These are phyloP conservation scores for Conus canariensis DNA, from an alignment of 2,888 invertebrate species.

Conservation along the genomic window DNA sequence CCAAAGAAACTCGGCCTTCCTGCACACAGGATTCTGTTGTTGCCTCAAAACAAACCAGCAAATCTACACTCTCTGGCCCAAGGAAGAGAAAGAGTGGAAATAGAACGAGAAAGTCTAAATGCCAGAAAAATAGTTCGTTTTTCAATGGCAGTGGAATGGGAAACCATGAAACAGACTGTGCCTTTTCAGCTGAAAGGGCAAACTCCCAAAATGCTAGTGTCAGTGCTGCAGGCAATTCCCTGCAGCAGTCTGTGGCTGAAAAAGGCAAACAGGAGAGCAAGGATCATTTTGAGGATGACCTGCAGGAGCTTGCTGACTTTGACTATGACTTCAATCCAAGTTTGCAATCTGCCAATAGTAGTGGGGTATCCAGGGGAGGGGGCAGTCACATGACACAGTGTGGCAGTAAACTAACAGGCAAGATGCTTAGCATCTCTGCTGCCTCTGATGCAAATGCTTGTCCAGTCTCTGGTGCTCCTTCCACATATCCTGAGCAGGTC, in stretches of 20 bases:
- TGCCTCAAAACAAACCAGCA: background rate
- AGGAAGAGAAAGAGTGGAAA: background rate
- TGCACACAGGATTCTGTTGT: background rate
- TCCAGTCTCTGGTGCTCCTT: background rate
- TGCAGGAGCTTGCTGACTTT: conserved; percentile 41
- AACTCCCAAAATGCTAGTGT: background rate
- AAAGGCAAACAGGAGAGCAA: conserved; percentile 29
- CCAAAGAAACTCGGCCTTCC: background rate
- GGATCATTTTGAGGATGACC: conserved; percentile 40
- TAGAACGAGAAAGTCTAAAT: background rate
- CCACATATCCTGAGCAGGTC: conserved; percentile 12
- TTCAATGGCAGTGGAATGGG: background rate
- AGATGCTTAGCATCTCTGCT: conserved; percentile 19
- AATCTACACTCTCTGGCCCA: background rate
- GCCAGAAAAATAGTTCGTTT: background rate
- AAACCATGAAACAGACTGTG: background rate
- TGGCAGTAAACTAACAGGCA: background rate
- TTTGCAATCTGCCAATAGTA: background rate
- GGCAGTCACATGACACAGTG: conserved; percentile 35
- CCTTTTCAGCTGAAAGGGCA: background rate
- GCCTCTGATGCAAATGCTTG: conserved; percentile 4
- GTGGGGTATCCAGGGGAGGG: conserved; percentile 27
- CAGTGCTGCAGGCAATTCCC: background rate
- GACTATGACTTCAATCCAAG: conserved; percentile 39
- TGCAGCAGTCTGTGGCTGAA: background rate